phyloP scores from a whole-genome alignment of 2,797 vertebrate genomes.

The Siniperca obscura region DNA sequence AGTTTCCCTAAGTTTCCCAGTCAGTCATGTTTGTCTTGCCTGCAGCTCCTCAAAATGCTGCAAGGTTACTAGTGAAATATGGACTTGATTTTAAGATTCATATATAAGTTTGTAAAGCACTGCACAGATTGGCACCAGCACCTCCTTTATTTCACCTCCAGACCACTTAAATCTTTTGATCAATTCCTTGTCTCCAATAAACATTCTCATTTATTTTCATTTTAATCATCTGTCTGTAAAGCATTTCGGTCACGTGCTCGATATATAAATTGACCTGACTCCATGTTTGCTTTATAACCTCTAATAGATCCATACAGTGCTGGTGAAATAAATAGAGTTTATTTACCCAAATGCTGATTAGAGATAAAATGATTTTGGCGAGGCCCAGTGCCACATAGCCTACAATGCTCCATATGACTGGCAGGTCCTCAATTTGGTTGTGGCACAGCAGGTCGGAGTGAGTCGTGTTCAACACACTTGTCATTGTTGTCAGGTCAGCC shows the following conservation, averaged over 20 bases:
- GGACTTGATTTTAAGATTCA: neutral
- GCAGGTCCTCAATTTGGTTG: slow-evolving; percentile 17
- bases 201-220: neutral
- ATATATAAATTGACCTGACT: neutral
- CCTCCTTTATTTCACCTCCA: neutral
- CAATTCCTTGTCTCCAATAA: neutral
- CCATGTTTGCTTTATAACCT: neutral
- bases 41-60: neutral
- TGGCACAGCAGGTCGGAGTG: accelerated
- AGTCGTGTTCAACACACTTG: neutral
- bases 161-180: neutral
- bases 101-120: neutral
- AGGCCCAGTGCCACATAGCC: slow-evolving; percentile 50
- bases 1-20: neutral
- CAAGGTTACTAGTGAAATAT: neutral
- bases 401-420: slow-evolving; percentile 42
- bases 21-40: neutral
- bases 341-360: slow-evolving; percentile 73
- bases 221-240: neutral
- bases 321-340: slow-evolving; percentile 7
- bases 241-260: neutral
- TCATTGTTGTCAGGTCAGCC: neutral
- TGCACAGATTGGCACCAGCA: neutral
- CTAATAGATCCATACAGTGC: neutral
- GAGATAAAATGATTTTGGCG: slow-evolving; percentile 65